Evolutionary conservation across 2,888 invertebrate genomes (phyloP), one percentile per base, ranked within the genome.

Genomic region (Euproctis similis): DNA sequence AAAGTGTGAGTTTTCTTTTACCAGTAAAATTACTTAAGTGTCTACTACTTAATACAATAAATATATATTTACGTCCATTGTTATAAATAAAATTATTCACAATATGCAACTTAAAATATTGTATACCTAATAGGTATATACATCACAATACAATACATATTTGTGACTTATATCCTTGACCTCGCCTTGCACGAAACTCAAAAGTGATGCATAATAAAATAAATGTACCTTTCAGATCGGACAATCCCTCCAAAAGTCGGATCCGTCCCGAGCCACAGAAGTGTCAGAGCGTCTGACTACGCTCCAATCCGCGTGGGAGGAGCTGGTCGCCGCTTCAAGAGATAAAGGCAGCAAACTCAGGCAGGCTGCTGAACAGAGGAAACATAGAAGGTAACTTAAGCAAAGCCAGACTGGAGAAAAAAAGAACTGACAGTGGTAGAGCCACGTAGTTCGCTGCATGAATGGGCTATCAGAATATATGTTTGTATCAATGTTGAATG

Each of bases 311-410:
- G 92, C 93, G 24, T 98, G 98, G 98, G 92, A 91, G 41, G 90
- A 87, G 36, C 85, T 98, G 12, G 94, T 96, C 58, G 93, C 96
- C 32, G 89, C 92, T 11, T 92, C 96, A 0, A 89, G 94, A 3
- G 89, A 92, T 39, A 82, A 82, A 82, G 96, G 87, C 50, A 89
- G 86, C 71, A 92, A 89, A 59, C 80, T 98, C 36, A 81, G 94
- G n/a, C 96, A 98, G 75, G 97, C 97, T 0, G 89, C 92, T 1
- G 90, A 92, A 12, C 96, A 97, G 68, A 91, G 94, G 30, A 88
- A 88, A 35, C 88, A 82, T 24, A 52, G 68, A 7, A 56, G 81
- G 82, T 78, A 12, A n/a, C n/a, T n/a, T n/a, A n/a, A n/a, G n/a
- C n/a, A n/a, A n/a, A n/a, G n/a, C n/a, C n/a, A n/a, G n/a, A n/a